Evolutionary conservation across 92 coral and sea anemone genomes (phyloP), one percentile per base, ranked within the genome.

Genomic region (Palythoa caribaeorum): DNA sequence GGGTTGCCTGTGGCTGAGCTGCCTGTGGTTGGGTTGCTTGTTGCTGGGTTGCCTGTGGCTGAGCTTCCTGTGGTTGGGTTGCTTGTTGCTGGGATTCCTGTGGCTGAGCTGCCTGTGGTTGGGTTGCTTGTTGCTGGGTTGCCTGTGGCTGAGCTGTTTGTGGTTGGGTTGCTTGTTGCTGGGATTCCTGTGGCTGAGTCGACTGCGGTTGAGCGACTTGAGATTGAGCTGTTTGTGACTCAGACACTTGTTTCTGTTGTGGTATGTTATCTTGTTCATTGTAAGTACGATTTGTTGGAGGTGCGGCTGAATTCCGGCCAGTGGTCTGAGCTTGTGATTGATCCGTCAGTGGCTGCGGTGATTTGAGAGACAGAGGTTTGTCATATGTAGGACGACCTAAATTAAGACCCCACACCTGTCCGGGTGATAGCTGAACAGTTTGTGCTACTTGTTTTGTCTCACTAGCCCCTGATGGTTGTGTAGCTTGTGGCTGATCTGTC

Each of bases 231-330:
- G 47, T 38, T 36, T 68, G 74, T 12, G 48, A 63, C 10, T 74
- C 84, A 37, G 78, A 50, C 1, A 59, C 83, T 71, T 90, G 90
- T 78, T 65, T 52, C 76, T 81, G 86, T 81, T 68, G 86, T 50
- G 60, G 6, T 81, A 52, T 15, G 3, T 51, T 48, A 63, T 12
- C 62, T 40, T 63, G 74, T 19, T 66, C 15, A 11, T 11, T 80
- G 39, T 79, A 62, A 12, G 53, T 1, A 13, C n/a, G 20, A 19
- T 19, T 15, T 7, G 38, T 55, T 59, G 86, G 19, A 65, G 57
- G 2, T 65, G 86, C 66, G 76, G 44, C 76, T 7, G 75, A 38
- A 47, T 35, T 48, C 44, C 12, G 2, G 60, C 39, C 86, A 81
- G 86, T 76, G 35, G 75, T 48, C 60, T 81, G 37, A 0, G 86